Evolutionary conservation across 2,797 vertebrate genomes (phyloP).

Genomic region (Gadopsis marmoratus): DNA sequence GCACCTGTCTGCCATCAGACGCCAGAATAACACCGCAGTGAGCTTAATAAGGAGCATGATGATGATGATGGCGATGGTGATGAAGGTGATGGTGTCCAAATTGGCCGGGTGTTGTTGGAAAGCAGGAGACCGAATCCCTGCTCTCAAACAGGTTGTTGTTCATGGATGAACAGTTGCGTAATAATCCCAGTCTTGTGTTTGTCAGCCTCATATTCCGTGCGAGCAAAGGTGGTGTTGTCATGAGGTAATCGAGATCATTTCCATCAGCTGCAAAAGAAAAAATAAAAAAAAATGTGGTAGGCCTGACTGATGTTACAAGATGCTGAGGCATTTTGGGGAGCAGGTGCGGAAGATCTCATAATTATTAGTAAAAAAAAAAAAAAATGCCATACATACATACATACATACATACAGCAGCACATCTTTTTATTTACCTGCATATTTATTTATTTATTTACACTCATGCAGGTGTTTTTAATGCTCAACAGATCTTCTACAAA

Average conservation of each 20-base stretch:
- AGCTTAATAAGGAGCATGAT: not conserved
- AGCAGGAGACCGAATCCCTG: not conserved
- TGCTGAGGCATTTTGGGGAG: too few relatives aligned
- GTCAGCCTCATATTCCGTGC: not conserved
- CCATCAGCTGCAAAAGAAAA: too few relatives aligned
- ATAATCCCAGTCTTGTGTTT: not conserved
- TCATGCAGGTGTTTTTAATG: too few relatives aligned
- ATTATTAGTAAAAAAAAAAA: too few relatives aligned
- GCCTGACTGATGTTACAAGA: not conserved
- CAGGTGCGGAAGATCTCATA: too few relatives aligned
- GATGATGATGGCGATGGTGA: not conserved
- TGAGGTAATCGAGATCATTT: not conserved
- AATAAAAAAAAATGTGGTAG: not conserved
- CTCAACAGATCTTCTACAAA: too few relatives aligned
- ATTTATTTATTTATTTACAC: too few relatives aligned
- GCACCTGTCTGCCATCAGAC: constrained; percentile 25
- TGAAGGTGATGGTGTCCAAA: not conserved
- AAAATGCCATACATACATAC: too few relatives aligned
- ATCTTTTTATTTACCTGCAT: too few relatives aligned
- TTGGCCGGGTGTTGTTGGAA: not conserved
- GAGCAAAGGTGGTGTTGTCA: too few relatives aligned
- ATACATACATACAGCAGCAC: too few relatives aligned
- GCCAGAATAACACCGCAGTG: constrained; percentile 38
- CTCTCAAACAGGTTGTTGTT: constrained; percentile 67
- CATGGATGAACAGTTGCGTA: constrained; percentile 9